Base-by-base conservation (phyloP, 2,888 invertebrate genomes). In the Callimorpha dominula region DNA sequence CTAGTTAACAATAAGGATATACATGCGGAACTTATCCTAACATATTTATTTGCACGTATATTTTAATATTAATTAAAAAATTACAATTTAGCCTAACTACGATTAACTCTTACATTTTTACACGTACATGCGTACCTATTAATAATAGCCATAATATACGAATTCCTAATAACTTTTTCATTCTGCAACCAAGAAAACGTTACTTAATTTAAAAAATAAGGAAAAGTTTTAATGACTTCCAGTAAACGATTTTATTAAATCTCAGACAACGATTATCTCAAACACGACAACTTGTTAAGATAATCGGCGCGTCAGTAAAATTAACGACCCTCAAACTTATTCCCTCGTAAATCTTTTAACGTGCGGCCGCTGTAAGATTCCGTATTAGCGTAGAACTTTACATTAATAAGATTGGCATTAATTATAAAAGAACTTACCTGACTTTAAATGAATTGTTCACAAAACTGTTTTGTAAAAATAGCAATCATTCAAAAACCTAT, bases 331-430 rank as follows among this genome's bases (percentile, higher is more conserved):
- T 60, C 78, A 81, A 87, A 87, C 85, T 87, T 84, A 81, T 70
- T 80, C 81, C 77, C 75, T 88, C 87, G 85, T 87, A 88, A 88
- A 87, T 87, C 86, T 87, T 84, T 86, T 83, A 87, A 84, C 81
- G 83, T 84, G 81, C 79, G 76, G 68, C 66, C 80, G 69, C 66
- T 80, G 84, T 78, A 76, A 77, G 79, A 84, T 81, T 80, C 79
- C 75, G 75, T 78, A 75, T 75, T 65, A 75, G 54, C 76, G 81
- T 81, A 76, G 76, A 83, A 79, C 74, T 77, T 71, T 74, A 78
- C 74, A 79, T 82, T 78, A 83, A 83, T 75, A 77, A 72, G 73
- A 69, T 66, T 77, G 70, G 74, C 64, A 78, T 80, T 82, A 81
- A 83, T 81, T 72, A 83, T 76, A 67, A 72, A 71, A 40, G 20